Base-by-base conservation (phyloP, 2,888 invertebrate genomes). In the Drosophila rellima region DNA sequence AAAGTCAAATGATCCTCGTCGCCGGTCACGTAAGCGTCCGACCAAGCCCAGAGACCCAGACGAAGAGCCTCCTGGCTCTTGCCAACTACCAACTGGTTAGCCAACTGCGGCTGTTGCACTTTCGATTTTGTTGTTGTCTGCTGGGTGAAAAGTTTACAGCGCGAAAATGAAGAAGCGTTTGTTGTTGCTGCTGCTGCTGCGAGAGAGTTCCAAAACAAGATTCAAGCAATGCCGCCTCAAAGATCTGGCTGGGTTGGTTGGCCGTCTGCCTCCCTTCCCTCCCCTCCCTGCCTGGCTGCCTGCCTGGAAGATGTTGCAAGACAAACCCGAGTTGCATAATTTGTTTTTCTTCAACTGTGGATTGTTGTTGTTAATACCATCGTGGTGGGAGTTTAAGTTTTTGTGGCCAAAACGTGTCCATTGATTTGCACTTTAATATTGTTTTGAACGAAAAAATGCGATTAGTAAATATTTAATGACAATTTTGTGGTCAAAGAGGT, bases 111-210 rank as follows among this genome's bases (percentile, higher is more conserved):
- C 69, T 72, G 80, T 70, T 80, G 83, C 83, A 83, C 83, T 83
- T 83, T 83, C 82, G 87, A 74, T 83, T 86, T 86, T 82, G 54
- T 79, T 79, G 50, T 40, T 67, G 45, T 23, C 48, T 57, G 26
- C 15, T 82, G 67, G 70, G 70, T 76, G 74, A 71, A 79, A 78
- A 75, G 67, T 69, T 69, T 71, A 78, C 66, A 72, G 82, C 78
- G 83, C 82, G 75, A 85, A 88, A 86, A 85, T 86, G 81, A 88
- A 85, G 86, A 88, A 84, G 84, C 86, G 82, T 73, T 74, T 86
- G 76, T 62, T 70, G 74, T 50, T 59, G 56, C 35, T 39, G 59
- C 33, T 62, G 57, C 40, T 51, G 65, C 64, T 56, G 63, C 57
- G 73, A 75, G 75, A 75, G 75, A 77, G 75, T 62, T 69, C 78